Base-by-base conservation (phyloP, 2,113 vertebrate genomes). In the Onychostoma macrolepis region DNA sequence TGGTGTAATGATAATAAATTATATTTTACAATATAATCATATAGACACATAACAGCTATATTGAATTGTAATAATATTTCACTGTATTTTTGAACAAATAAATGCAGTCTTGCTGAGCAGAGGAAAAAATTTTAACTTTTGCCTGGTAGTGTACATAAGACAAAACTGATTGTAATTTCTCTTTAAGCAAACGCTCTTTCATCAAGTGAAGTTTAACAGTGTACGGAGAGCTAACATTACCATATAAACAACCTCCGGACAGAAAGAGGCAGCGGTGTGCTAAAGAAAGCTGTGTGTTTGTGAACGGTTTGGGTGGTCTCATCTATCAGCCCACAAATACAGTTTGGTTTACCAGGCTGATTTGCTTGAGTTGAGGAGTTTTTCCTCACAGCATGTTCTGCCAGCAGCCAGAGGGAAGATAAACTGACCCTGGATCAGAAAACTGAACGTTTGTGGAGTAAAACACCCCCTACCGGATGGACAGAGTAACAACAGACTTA, bases 381-480 rank as follows among this genome's bases (percentile, higher is more conserved):
- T 61, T 41, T 24, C 17, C 53, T 61, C 6, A n/a, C 77, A 38
- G 30, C 30, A 17, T 13, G 33, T 80, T 63, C 33, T n/a, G 12
- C 21, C 53, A 53, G 26, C 0, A 6, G 4, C 24, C 4, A 21
- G 63, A 50, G n/a, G 19, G 77, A 58, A 56, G 4, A 2, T 12
- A 80, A 48, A 67, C 80, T 82, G 58, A 82, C 15, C 80, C 43
- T 67, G 63, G 43, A 79, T 78, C 58, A 79, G 75, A 65, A 26
- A 4, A 85, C 38, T 13, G 56, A n/a, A 6, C 53, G 63, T 80
- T 21, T 85, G 30, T 28, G 56, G 17, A 12, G 26, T 41, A 36
- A 56, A 53, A 43, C 80, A 33, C 87, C 83, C 83, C 30, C 77
- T 88, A 77, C 26, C 81, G 87, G 45, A 30, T n/a, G 24, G 9